Conservation (phyloP, 2,797 vertebrate genomes). For the Carcharodon carcharias region DNA sequence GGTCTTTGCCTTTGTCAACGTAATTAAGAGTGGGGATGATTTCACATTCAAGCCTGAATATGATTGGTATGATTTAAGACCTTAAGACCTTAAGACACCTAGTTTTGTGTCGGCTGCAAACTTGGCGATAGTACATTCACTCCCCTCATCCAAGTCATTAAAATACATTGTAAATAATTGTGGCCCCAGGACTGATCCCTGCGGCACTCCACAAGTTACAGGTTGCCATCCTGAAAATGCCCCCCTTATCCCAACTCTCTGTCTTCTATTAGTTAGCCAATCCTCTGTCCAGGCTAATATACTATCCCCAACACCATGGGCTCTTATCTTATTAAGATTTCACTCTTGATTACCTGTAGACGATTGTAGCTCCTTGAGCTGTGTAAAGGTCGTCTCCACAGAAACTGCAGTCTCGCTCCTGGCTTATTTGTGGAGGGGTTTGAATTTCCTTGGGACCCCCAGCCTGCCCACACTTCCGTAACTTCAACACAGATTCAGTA, state of each 20-base stretch:
- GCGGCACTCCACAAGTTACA: too few relatives aligned
- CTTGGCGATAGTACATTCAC: too few relatives aligned
- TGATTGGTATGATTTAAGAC: background rate
- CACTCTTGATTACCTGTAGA: background rate
- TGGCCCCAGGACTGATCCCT: too few relatives aligned
- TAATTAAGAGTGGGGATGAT: background rate
- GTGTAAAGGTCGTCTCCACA: background rate
- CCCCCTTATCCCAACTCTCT: too few relatives aligned
- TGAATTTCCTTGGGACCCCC: background rate
- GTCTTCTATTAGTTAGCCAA: too few relatives aligned
- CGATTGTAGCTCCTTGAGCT: background rate
- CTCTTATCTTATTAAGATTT: background rate
- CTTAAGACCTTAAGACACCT: too few relatives aligned
- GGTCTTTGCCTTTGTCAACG: background rate
- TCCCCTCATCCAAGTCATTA: too few relatives aligned
- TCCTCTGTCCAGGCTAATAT: too few relatives aligned
- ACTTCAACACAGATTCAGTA: background rate
- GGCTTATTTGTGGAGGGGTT: background rate
- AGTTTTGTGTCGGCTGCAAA: too few relatives aligned
- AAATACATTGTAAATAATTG: too few relatives aligned
- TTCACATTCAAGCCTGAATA: background rate
- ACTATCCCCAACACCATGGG: too few relatives aligned
- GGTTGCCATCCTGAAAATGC: too few relatives aligned
- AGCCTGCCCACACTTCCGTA: background rate
- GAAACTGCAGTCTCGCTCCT: background rate